Percentiles rank a stretch among this genome's conserved stretches.
phyloP scores from a whole-genome alignment of 1,140 invertebrate species.

The Papilio aristodemus region DNA sequence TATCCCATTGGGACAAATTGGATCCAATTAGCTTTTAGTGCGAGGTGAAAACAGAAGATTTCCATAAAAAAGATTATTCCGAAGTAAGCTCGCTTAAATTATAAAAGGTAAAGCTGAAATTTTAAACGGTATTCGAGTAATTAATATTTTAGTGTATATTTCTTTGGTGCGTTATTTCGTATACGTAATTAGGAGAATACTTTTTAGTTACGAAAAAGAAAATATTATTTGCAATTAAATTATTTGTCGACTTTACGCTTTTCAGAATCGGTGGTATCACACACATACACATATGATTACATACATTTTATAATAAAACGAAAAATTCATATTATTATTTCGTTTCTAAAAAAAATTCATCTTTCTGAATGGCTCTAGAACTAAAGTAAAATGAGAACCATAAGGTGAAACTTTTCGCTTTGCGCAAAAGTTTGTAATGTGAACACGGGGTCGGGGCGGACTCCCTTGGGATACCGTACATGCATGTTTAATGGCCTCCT shows the following conservation, averaged over 20 bases:
- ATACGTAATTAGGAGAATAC: background rate
- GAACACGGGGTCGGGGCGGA: constrained; percentile 57
- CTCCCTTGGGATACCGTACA: constrained; percentile 60
- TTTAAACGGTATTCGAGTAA: constrained; percentile 21
- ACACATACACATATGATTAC: background rate
- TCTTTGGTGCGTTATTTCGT: background rate
- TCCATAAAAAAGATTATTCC: constrained; percentile 37
- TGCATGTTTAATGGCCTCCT: constrained; percentile 75
- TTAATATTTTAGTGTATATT: background rate
- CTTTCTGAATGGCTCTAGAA: constrained; percentile 49
- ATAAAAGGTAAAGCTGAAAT: constrained; percentile 37
- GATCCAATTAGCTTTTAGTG: constrained; percentile 58
- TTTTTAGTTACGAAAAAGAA: background rate
- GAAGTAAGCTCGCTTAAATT: constrained; percentile 27
- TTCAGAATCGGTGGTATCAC: too few species aligned
- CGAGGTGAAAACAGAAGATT: constrained; percentile 35
- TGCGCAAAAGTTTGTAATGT: constrained; percentile 65
- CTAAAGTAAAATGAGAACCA: constrained; percentile 64
- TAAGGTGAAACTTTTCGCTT: constrained; percentile 68
- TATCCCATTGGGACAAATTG: constrained; percentile 63
- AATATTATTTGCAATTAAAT: background rate
- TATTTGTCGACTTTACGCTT: too few species aligned
- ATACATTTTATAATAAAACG: background rate
- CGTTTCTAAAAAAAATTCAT: background rate
- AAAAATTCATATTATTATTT: too few species aligned